Evolutionary conservation across 2,113 vertebrate species (phyloP), one percentile per base, ranked within the genome.

Genomic region (Prochilodus magdalenae): DNA sequence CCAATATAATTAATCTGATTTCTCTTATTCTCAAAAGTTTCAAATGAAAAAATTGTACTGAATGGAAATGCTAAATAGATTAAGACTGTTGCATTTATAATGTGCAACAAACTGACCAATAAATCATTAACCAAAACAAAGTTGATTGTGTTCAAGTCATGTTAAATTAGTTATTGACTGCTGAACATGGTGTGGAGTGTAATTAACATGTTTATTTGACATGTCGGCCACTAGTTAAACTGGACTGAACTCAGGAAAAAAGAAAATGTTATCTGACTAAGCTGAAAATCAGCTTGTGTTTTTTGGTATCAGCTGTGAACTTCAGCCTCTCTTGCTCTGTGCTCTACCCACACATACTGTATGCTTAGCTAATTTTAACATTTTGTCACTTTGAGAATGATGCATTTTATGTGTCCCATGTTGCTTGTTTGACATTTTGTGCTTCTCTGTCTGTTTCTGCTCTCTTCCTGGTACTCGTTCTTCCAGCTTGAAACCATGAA

Each of bases 401-500:
- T 12, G 20, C 8, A 20, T 22, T 33, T 47, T 4, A 71, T 49
- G 1, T 69, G 22, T 12, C 13, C 86, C 16, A 33, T 40, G 5
- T 59, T 70, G 55, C 33, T 30, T 77, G 36, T 24, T 0, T 74
- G 49, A 84, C 29, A 15, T 44, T 80, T 24, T 84, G 3, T 74
- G 60, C 63, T 66, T 89, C 81, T 86, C 63, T 81, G 30, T 90
- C 84, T 83, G 0, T 60, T n/a, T 36, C 63, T 60, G 36, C 51
- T 47, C 1, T 73, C 26, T 87, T n/a, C 66, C 60, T 84, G 22
- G 83, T 2, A 59, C 71, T 69, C 66, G 85, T 63, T 86, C 62
- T 81, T 90, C 85, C 94, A 99, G 97, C 89, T 98, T 80, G 95
- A 97, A 71, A 87, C 91, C 84, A 91, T 98, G 86, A 96, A 96